Evolutionary conservation across 2,113 vertebrate species (phyloP).

Genomic region (Emydura subglobosa): DNA sequence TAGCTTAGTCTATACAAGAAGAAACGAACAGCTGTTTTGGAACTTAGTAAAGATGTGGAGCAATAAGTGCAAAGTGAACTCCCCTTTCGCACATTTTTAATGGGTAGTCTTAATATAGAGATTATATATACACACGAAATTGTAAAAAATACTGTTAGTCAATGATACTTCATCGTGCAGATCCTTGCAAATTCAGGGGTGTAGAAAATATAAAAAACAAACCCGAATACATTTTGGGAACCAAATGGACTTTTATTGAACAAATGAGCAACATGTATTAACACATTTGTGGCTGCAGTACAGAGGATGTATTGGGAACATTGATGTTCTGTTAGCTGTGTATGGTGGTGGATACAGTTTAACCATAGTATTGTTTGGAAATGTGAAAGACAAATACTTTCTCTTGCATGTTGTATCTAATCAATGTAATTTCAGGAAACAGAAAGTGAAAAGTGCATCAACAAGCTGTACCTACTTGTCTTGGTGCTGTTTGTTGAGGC

Average conservation of each 20-base stretch:
- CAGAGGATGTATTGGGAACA: constrained; percentile 70
- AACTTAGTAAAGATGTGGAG: constrained; percentile 81
- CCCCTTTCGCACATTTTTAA: constrained; percentile 80
- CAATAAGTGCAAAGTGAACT: constrained; percentile 86
- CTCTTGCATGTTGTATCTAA: constrained; percentile 87
- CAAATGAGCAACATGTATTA: constrained; percentile 75
- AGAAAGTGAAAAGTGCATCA: constrained; percentile 87
- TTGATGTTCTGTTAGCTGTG: constrained; percentile 75
- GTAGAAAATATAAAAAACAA: constrained; percentile 63
- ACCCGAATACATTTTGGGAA: constrained; percentile 81
- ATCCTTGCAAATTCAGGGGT: constrained; percentile 90
- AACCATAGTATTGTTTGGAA: constrained; percentile 88
- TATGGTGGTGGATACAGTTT: constrained; percentile 85
- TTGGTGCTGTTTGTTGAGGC: constrained; percentile 84
- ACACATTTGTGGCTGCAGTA: constrained; percentile 76
- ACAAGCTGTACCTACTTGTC: constrained; percentile 76
- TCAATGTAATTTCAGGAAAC: constrained; percentile 95
- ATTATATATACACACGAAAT: constrained; percentile 82
- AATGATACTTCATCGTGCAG: constrained; percentile 85
- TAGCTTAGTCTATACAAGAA: constrained; percentile 72
- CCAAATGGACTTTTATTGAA: constrained; percentile 84
- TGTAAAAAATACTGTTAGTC: constrained; percentile 97
- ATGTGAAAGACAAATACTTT: constrained; percentile 80
- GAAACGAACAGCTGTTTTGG: constrained; percentile 55
- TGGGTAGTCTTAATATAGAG: constrained; percentile 83